Evolutionary conservation across 1,140 invertebrate genomes (phyloP).

Genomic region (Drosophila tsacasi): DNA sequence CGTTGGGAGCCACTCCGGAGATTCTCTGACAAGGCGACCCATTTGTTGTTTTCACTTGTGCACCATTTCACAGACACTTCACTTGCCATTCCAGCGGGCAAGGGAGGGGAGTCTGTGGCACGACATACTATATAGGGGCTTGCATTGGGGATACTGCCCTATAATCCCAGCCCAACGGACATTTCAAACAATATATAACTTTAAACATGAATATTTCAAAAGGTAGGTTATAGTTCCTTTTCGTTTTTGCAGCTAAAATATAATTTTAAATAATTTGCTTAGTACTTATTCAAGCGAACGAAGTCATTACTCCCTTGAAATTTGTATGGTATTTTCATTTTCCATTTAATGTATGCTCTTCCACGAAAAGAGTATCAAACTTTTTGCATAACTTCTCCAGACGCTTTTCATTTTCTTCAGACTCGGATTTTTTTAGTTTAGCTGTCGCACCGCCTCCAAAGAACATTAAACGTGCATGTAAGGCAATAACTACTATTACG

Average conservation of each 20-base stretch:
- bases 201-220: not conserved
- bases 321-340: not conserved
- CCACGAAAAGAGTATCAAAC: conserved; percentile 29
- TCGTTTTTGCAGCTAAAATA: not conserved
- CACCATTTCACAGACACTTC: conserved; percentile 77
- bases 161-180: too few relatives aligned
- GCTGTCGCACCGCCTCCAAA: conserved; percentile 68
- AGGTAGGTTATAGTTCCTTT: not conserved
- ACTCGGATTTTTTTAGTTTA: conserved; percentile 29
- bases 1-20: conserved; percentile 35
- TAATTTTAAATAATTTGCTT: not conserved
- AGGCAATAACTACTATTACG: conserved; percentile 79
- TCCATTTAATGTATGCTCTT: conserved; percentile 5
- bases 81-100: conserved; percentile 37
- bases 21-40: conserved; percentile 72
- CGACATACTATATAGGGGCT: conserved; percentile 26
- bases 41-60: conserved; percentile 82
- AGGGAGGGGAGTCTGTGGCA: conserved; percentile 5
- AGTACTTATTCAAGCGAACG: not conserved
- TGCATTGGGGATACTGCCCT: conserved; percentile 14
- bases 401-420: conserved; percentile 26
- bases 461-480: conserved; percentile 82
- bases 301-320: not conserved
- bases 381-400: conserved; percentile 4
- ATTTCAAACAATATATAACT: not conserved